Evolutionary conservation across 1,140 invertebrate species (phyloP), one percentile per base, ranked within the genome.

Genomic region (Anastatus disparis): DNA sequence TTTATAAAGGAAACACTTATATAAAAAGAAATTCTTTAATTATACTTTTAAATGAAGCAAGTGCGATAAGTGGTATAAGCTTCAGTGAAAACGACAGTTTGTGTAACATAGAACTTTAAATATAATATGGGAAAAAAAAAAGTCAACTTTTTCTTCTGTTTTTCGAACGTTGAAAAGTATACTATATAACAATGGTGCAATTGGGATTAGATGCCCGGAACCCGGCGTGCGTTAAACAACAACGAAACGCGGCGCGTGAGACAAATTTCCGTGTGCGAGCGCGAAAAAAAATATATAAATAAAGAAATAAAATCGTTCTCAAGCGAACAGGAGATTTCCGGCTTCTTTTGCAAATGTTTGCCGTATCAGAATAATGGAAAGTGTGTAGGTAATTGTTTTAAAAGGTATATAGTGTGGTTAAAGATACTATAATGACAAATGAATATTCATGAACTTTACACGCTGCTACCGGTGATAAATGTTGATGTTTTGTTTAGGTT

Each of bases 291-390:
- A n/a, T n/a, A n/a, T n/a, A n/a, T n/a, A n/a, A n/a, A n/a, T n/a
- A n/a, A n/a, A 31, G 24, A 58, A 46, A 46, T 40, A 46, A 46
- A 26, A 48, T 17, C 55, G 55, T 67, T 29, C 12, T 15, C n/a
- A n/a, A n/a, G 26, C n/a, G 38, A 67, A 67, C n/a, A n/a, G n/a
- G 50, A 26, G 17, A 46, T 67, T 67, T 67, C 65, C 55, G 65
- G n/a, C 13, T 20, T 67, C 29, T 50, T 61, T 50, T 24, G 55
- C 24, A 24, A 58, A 20, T 6, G 29, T 31, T 2, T n/a, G 29
- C 15, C 7, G 12, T 44, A 44, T 15, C n/a, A n/a, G 13, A 15
- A 38, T 26, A 31, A 31, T 56, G 35, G 55, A 42, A 58, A 58
- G 55, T 46, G 20, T 46, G 7, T 20, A 13, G 24, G 12, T 20